A percentile compares a stretch with the other conserved stretches of the same genome.
These are phyloP conservation scores for Leptopilina syphax DNA, from an alignment of 2,888 invertebrate genomes.

Conservation along the genomic window DNA sequence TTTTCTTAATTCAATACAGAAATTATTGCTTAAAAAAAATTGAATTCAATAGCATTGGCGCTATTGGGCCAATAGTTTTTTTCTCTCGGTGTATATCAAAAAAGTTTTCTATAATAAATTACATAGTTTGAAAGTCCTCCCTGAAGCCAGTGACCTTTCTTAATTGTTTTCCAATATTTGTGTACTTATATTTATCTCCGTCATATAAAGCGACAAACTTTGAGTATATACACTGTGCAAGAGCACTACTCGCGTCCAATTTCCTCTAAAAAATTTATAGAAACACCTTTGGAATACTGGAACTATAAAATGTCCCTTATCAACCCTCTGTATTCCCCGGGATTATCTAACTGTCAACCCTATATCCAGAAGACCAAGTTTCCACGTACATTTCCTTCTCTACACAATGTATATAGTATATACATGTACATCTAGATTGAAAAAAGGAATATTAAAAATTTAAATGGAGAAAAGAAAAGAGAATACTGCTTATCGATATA, in stretches of 20 bases:
- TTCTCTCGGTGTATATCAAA: too few relatives aligned
- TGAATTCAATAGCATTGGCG: too few relatives aligned
- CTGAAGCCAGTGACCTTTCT: background rate
- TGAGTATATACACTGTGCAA: background rate
- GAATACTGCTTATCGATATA: slow-evolving; percentile 2
- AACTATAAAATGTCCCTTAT: slow-evolving; percentile 34
- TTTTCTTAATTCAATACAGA: too few relatives aligned
- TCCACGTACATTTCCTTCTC: background rate
- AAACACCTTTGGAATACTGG: slow-evolving; percentile 3
- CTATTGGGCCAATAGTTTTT: too few relatives aligned
- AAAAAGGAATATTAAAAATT: slow-evolving; percentile 9
- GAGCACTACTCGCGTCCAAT: slow-evolving; percentile 25
- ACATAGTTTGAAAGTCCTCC: background rate
- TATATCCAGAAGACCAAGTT: slow-evolving; percentile 14
- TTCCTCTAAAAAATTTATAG: slow-evolving; percentile 39
- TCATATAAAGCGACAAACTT: slow-evolving; percentile 29
- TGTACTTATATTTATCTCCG: slow-evolving; percentile 23
- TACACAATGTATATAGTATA: background rate
- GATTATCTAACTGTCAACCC: slow-evolving; percentile 30
- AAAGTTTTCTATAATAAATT: too few relatives aligned
- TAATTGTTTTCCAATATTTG: slow-evolving; percentile 37
- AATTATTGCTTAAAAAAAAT: too few relatives aligned
- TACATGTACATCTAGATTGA: background rate
- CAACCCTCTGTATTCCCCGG: slow-evolving; percentile 26
- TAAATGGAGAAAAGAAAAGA: background rate